Evolutionary conservation across 2,113 vertebrate species (phyloP).

Genomic region (Callipepla squamata): DNA sequence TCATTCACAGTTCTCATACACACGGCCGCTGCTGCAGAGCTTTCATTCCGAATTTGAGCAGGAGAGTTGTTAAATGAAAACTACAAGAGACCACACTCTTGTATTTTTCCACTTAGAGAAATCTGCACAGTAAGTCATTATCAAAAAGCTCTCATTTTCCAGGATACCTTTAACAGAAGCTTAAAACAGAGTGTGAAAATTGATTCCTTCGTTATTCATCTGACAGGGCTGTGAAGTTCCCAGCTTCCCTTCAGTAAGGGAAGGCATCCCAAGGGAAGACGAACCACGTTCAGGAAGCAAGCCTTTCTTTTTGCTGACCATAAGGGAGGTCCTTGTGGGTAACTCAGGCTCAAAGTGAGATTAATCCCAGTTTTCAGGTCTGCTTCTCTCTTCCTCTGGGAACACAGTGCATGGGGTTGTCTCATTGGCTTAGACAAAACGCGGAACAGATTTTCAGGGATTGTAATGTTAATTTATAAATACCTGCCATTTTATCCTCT

Average conservation of each 20-base stretch:
- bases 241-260: background rate
- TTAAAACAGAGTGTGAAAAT: background rate
- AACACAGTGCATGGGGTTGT: background rate
- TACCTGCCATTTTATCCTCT: rapidly evolving
- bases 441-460: background rate
- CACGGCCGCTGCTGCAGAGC: background rate
- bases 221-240: background rate
- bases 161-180: background rate
- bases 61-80: background rate
- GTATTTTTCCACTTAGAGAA: background rate
- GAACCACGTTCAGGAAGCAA: background rate
- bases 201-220: background rate
- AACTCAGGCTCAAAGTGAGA: background rate
- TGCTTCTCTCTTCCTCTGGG: background rate
- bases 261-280: constrained; percentile 1
- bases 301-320: background rate
- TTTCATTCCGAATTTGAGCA: background rate
- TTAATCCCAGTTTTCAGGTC: background rate
- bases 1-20: rapidly evolving
- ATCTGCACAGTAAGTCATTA: background rate
- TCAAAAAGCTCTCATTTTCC: background rate
- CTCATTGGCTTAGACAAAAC: background rate
- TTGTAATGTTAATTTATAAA: background rate
- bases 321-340: constrained; percentile 31
- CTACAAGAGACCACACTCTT: background rate